Conservation (phyloP, 2,113 vertebrate species). For the Dicentrarchus labrax region DNA sequence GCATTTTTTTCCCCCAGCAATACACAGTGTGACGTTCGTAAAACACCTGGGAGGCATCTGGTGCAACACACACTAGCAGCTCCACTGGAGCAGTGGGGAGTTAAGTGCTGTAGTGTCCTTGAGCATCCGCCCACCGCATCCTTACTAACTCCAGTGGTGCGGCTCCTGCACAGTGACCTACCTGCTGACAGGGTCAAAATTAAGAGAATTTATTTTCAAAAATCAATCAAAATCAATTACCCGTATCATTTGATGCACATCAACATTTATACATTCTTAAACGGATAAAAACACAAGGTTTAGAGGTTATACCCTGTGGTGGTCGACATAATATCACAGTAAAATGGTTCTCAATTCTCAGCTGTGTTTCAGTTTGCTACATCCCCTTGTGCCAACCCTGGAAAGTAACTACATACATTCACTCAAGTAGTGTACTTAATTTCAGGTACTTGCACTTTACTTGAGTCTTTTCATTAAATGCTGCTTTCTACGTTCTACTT, state of each 20-base stretch:
- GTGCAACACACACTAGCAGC: slow-evolving; percentile 15
- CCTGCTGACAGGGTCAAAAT: neutral
- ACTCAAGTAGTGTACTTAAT: neutral
- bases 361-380: neutral
- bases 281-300: neutral
- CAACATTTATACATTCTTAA: neutral
- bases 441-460: neutral
- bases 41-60: slow-evolving; percentile 53
- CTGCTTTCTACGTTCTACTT: no score
- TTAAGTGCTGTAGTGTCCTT: slow-evolving; percentile 44
- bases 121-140: slow-evolving; percentile 9
- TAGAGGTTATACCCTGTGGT: neutral
- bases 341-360: neutral
- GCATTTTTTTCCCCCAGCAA: slow-evolving; percentile 37
- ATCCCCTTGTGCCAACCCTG: neutral
- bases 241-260: neutral
- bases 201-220: slow-evolving; percentile 16
- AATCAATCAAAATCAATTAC: neutral
- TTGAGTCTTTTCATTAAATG: no score
- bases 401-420: neutral
- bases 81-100: slow-evolving; percentile 23
- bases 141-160: slow-evolving; percentile 10
- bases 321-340: neutral
- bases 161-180: slow-evolving; percentile 13
- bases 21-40: slow-evolving; percentile 33